Evolutionary conservation across 2,888 invertebrate genomes (phyloP).

Genomic region (Melinopterus prodromus): DNA sequence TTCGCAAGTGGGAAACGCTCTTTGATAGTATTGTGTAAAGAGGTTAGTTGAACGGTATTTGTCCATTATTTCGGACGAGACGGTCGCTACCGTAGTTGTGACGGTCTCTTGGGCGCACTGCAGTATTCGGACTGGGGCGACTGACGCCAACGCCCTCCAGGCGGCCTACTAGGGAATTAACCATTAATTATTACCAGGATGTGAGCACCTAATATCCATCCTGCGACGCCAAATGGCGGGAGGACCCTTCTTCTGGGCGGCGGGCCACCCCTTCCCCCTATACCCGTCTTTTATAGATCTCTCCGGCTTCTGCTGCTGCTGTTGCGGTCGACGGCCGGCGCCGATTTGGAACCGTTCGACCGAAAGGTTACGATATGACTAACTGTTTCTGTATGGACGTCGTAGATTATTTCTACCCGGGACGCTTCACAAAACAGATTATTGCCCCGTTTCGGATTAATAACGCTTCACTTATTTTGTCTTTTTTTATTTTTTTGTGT

Average conservation of each 20-base stretch:
- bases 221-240: conserved; percentile 25
- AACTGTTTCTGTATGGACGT: conserved; percentile 5
- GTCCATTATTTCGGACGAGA: conserved; percentile 1
- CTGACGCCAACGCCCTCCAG: conserved; percentile 7
- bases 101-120: conserved; percentile 20
- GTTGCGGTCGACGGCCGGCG: conserved; percentile 17
- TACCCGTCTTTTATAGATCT: conserved; percentile 21
- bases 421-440: background rate
- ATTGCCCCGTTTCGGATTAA: background rate
- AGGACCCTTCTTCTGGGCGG: conserved; percentile 13
- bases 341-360: background rate
- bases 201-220: conserved; percentile 39
- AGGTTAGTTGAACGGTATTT: background rate
- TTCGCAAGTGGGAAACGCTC: background rate
- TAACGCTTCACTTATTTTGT: background rate
- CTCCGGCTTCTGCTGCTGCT: background rate
- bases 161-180: conserved; percentile 38
- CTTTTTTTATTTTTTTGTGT: too few relatives aligned
- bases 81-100: too few relatives aligned
- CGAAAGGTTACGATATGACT: conserved; percentile 18
- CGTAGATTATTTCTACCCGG: conserved; percentile 11
- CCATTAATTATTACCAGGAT: conserved; percentile 41
- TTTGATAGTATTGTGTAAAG: conserved; percentile 5
- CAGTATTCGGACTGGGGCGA: conserved; percentile 6
- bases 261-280: background rate